phyloP scores from a whole-genome alignment of 2,888 invertebrate species.

The Mongoloraphidia duomilia region DNA sequence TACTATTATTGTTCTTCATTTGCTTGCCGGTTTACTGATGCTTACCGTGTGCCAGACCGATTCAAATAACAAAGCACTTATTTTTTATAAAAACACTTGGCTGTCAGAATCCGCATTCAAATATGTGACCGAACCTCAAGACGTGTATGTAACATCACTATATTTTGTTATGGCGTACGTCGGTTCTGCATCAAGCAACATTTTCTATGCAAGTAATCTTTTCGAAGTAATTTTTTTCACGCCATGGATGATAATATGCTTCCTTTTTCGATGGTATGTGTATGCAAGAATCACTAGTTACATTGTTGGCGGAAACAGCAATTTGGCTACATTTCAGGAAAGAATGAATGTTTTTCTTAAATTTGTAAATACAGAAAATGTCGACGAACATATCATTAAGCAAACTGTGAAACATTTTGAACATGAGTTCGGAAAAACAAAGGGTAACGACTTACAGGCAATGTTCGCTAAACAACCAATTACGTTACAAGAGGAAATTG shows the following conservation, averaged over 20 bases:
- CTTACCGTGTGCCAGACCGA: too few species aligned
- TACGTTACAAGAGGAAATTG: conserved; percentile 8
- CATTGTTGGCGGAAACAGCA: conserved; percentile 13
- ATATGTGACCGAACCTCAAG: too few species aligned
- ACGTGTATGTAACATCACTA: too few species aligned
- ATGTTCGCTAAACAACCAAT: conserved; percentile 3
- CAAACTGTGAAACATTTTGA: conserved; percentile 15
- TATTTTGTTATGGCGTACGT: too few species aligned
- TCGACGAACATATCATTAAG: conserved; percentile 13
- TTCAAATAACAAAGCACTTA: too few species aligned
- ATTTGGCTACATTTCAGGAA: conserved; percentile 14
- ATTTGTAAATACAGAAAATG: conserved; percentile 13
- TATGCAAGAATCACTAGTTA: conserved; percentile 8
- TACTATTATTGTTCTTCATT: too few species aligned
- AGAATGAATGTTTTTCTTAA: conserved; percentile 14
- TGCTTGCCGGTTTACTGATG: too few species aligned
- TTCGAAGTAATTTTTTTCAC: conserved; percentile 3
- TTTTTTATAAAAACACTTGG: too few species aligned
- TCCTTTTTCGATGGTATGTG: conserved; percentile 7
- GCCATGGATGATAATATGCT: conserved; percentile 3
- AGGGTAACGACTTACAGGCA: conserved; percentile 7
- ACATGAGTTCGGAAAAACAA: conserved; percentile 14
- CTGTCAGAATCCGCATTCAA: too few species aligned
- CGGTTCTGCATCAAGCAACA: too few species aligned
- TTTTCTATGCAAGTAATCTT: too few species aligned